Conservation (phyloP, 2,888 invertebrate species). For the Lepetodrilus schrolli region DNA sequence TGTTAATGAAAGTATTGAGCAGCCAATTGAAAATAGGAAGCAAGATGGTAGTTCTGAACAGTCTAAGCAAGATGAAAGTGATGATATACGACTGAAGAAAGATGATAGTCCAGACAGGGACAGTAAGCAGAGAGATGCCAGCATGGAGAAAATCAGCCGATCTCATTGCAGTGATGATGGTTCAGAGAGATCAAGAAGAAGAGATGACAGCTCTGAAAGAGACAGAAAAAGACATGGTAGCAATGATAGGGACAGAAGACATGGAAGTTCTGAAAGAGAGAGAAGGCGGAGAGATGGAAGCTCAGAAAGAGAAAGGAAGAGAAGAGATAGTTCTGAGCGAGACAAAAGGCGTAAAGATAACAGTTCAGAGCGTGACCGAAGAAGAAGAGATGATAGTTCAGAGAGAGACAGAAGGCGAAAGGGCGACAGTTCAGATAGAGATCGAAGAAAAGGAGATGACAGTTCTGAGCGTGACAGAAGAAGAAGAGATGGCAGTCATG, state of each 20-base stretch:
- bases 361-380: conserved; percentile 28
- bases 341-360: conserved; percentile 33
- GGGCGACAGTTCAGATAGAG: conserved; percentile 6
- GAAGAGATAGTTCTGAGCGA: conserved; percentile 28
- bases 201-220: conserved; percentile 28
- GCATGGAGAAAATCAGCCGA: not conserved
- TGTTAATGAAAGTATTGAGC: too few species aligned
- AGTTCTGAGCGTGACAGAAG: conserved; percentile 38
- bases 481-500: not conserved
- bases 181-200: conserved; percentile 15
- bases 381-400: conserved; percentile 25
- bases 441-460: not conserved
- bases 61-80: conserved; percentile 17
- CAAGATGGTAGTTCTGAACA: not conserved
- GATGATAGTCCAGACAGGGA: conserved; percentile 6
- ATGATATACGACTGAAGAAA: conserved; percentile 1
- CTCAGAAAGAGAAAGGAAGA: conserved; percentile 35
- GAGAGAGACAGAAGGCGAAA: not conserved
- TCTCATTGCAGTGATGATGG: conserved; percentile 27
- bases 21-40: too few species aligned
- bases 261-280: conserved; percentile 33
- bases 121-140: conserved; percentile 5
- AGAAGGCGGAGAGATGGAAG: conserved; percentile 34
- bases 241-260: conserved; percentile 26
- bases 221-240: conserved; percentile 34